Base-by-base conservation (phyloP, 2,797 vertebrate species). In the Phoeniculus purpureus region DNA sequence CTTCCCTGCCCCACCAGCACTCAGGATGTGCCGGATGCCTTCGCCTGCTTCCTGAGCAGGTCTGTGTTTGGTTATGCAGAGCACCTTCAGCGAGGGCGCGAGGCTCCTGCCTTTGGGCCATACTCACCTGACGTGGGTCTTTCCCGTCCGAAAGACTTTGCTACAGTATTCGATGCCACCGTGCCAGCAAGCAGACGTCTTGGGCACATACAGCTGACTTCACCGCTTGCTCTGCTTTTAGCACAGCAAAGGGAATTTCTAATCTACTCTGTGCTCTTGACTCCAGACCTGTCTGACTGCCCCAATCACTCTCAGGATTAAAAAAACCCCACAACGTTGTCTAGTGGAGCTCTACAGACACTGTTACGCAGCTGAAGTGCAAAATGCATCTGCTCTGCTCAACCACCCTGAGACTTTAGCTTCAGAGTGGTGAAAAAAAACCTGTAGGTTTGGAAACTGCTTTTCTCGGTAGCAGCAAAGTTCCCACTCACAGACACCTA, bases 1-100 rank as follows among this genome's bases (percentile, higher is more conserved):
- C 37, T 80, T 83, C 43, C 64, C 34, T 67, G 11, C 61, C 81
- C 58, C 8, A 61, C 20, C 16, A 74, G 1, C 31, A 83, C 0
- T 37, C 55, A 87, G 62, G 58, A 55, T 6, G 34, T 14, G 3
- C 26, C 29, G 26, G 55, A 92, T 32, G 80, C 12, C 31, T 75
- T 26, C 48, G 29, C 29, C 68, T 60, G 83, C 76, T 37, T 81
- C 59, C 83, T 86, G 45, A 17, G 59, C 61, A 76, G 31, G 81
- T 89, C 60, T 47, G 11, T 50, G 43, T 87, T 94, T 85, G 93
- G 92, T 83, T 87, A 92, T 48, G 50, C 22, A 87, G 32, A 67
- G 37, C 54, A 71, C 74, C 76, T 83, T 78, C 62, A 81, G 47
- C n/a, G 89, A 89, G 27, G 12, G 50, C 19, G 82, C 34, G 81